Evolutionary conservation across 2,888 invertebrate species (phyloP), one percentile per base, ranked within the genome.

Genomic region (Ceratothoa steindachneri): DNA sequence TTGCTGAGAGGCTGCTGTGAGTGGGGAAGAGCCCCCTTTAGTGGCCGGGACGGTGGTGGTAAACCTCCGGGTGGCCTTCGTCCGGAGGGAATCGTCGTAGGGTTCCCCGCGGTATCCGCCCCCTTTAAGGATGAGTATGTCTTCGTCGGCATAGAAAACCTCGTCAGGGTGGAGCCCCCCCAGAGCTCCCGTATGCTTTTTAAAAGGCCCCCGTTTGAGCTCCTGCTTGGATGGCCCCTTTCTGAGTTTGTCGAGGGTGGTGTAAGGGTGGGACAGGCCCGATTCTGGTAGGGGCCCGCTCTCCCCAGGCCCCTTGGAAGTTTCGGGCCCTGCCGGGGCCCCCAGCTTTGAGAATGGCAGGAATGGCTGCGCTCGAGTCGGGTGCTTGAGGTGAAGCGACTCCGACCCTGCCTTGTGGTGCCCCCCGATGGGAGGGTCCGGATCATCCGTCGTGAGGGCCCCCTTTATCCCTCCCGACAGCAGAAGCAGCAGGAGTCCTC

Each of bases 121-220:
- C 24, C 81, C 81, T 64, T 75, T 74, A 29, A 80, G 74, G 72
- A 81, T 77, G 24, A 81, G 73, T n/a, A 81, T 70, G 72, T 77
- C 73, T 9, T 80, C 80, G 64, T 81, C 77, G 24, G 74, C 74
- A 29, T 80, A 80, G 71, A 74, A 80, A 19, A 81, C 77, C 24
- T 81, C 80, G 19, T 77, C 72, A 7, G 80, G 78, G 19, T 73
- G 55, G 27, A 81, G 74, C 27, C 77, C 77, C 24, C 80, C 80
- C n/a, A 80, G 95, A 22, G 65, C 72, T 27, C 66, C 30, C 53
- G 65, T 7, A 1, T 70, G 71, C 22, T 60, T 60, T 19, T 68
- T 71, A 2, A 75, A 30, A n/a, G 65, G 66, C n/a, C n/a, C n/a
- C 0, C 41, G 41, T 7, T 64, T 64, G 4, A 41, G 41, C 9